Evolutionary conservation across 2,797 vertebrate genomes (phyloP).

Genomic region (Leuciscus waleckii): DNA sequence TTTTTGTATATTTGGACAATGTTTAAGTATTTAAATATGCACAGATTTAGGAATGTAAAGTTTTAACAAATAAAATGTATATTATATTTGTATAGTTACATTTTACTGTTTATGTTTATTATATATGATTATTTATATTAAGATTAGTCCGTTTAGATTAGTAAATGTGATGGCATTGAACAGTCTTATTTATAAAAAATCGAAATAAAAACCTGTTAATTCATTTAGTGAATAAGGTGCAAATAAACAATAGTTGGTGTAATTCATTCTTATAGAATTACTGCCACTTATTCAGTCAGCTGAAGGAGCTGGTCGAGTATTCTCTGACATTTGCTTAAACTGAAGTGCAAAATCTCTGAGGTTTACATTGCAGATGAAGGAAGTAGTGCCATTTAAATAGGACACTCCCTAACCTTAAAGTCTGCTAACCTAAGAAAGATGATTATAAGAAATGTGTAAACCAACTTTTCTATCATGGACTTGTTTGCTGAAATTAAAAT

Average conservation of each 20-base stretch:
- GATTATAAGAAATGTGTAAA: slow-evolving; percentile 4
- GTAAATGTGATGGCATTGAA: neutral
- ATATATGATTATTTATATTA: neutral
- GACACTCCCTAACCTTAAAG: slow-evolving; percentile 18
- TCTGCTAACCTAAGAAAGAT: slow-evolving; percentile 26
- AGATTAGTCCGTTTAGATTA: neutral
- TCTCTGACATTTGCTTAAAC: slow-evolving; percentile 48
- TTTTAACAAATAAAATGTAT: neutral
- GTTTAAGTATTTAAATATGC: neutral
- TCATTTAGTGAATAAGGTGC: neutral
- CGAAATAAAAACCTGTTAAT: neutral
- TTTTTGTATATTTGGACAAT: neutral
- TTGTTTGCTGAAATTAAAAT: slow-evolving; percentile 34
- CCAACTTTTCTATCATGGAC: slow-evolving; percentile 20
- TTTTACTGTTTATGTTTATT: neutral
- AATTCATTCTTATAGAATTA: neutral
- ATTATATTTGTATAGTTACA: no score
- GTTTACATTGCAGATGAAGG: slow-evolving; percentile 40
- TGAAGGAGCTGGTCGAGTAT: slow-evolving; percentile 19
- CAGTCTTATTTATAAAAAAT: neutral
- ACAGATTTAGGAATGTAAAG: neutral
- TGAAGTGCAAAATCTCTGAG: slow-evolving; percentile 34
- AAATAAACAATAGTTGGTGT: neutral
- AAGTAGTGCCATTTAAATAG: slow-evolving; percentile 43
- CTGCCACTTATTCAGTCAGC: neutral